phyloP scores from a whole-genome alignment of 1,140 invertebrate genomes.

The Conus ventricosus region DNA sequence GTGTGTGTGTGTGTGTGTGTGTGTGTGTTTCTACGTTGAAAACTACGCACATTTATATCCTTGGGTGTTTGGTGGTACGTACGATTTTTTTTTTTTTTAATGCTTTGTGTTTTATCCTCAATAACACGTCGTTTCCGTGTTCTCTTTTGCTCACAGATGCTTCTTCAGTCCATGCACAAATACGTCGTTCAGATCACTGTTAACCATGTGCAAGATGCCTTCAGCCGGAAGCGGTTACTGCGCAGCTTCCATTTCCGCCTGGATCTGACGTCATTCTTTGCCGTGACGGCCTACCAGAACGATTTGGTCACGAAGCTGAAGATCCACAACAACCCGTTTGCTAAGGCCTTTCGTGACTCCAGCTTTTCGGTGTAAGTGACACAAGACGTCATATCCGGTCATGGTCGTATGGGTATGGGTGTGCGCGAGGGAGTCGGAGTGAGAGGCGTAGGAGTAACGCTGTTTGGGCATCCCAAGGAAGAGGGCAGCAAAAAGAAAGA shows the following conservation, averaged over 20 bases:
- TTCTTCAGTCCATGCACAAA: constrained; percentile 57
- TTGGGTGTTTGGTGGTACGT: too few species aligned
- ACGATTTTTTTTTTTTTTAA: neutral
- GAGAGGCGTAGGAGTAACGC: neutral
- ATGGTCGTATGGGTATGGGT: neutral
- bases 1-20: too few species aligned
- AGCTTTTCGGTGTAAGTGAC: constrained; percentile 74
- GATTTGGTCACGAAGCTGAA: constrained; percentile 52
- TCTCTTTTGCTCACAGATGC: constrained; percentile 40
- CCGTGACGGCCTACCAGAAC: constrained; percentile 67
- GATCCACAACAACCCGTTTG: constrained; percentile 99
- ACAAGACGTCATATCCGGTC: neutral
- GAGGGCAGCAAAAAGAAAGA: neutral
- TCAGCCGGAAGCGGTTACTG: neutral
- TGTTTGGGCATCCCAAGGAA: neutral
- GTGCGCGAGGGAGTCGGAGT: neutral
- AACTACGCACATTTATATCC: too few species aligned
- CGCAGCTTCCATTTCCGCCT: constrained; percentile 41
- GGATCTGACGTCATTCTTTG: constrained; percentile 58
- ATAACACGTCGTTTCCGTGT: neutral
- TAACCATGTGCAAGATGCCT: constrained; percentile 13
- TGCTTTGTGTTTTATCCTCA: neutral
- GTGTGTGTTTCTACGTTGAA: too few species aligned
- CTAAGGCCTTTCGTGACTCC: constrained; percentile 96
- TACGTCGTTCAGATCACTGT: constrained; percentile 49